Evolutionary conservation across 2,797 vertebrate species (phyloP), one percentile per base, ranked within the genome.

Genomic region (Melanotaenia boesemani): DNA sequence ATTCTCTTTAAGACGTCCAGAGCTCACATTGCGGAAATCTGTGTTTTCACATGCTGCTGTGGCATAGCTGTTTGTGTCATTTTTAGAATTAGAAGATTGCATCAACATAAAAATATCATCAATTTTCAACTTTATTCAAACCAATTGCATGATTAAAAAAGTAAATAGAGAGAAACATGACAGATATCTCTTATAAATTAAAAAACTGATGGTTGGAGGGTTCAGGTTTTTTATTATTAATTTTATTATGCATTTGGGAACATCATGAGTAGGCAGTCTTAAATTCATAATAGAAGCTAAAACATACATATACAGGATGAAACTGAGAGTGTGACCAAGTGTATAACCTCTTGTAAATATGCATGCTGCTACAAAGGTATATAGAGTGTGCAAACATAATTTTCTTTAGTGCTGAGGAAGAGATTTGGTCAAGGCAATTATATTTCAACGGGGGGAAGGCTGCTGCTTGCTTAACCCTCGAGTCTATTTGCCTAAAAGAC

Each of bases 401-500:
- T 88, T 82, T 83, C 70, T 64, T 72, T 83, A 86, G 82, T 76
- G 85, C 88, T 83, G 78, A 85, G 80, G 68, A 77, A 84, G 81
- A 92, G 78, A 91, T 90, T 89, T 73, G 81, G 81, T 90, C 70
- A 76, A 75, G 74, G 83, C 85, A 83, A 87, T 91, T 89, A 88
- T 82, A 86, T 88, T 88, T 63, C 84, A 87, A 82, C 85, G 83
- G 56, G 82, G 76, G 62, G 81, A 80, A 71, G 80, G 87, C 70
- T 79, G 83, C 84, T 87, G 83, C 84, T 88, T 88, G 88, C 88
- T 77, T 82, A 74, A 82, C 81, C 75, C 82, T 86, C 80, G 65
- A 67, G 60, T 80, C 80, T 87, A 70, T 91, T 91, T 91, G 84
- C 89, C 79, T 87, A 85, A 90, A 83, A 89, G 85, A 87, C 91